These are phyloP conservation scores for Rhaphigaster nebulosa DNA, from an alignment of 2,888 invertebrate species.

Conservation along the genomic window DNA sequence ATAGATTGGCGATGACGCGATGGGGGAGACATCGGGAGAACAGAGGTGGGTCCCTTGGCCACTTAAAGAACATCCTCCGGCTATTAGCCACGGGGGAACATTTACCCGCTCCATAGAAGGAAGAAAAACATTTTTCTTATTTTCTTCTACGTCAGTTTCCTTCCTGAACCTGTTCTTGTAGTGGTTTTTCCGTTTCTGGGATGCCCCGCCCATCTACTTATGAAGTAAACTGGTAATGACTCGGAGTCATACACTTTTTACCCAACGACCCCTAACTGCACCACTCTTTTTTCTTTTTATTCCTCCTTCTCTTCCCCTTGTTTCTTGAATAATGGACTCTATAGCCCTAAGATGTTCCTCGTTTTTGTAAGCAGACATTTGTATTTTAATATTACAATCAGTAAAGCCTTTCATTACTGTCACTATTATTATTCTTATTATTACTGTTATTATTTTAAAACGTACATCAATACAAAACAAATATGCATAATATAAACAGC, in stretches of 20 bases:
- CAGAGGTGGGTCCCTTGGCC: not conserved
- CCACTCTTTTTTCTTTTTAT: not conserved
- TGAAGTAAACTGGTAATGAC: constrained; percentile 37
- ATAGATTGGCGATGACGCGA: not conserved
- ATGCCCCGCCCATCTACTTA: constrained; percentile 16
- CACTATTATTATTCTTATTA: too few species aligned
- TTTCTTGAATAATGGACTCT: not conserved
- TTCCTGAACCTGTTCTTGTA: not conserved
- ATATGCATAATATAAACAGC: too few species aligned
- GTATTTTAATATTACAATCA: not conserved
- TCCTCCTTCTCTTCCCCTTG: not conserved
- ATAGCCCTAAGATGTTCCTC: not conserved
- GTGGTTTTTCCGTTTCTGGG: not conserved
- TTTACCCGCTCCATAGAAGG: not conserved
- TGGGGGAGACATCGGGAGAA: not conserved
- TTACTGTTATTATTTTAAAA: too few species aligned
- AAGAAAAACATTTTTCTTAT: constrained; percentile 35
- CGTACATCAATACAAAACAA: too few species aligned
- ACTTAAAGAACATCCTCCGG: constrained; percentile 20
- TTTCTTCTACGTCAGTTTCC: constrained; percentile 25
- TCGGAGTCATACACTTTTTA: constrained; percentile 35
- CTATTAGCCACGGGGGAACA: constrained; percentile 24
- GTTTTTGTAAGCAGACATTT: not conserved
- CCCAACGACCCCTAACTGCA: constrained; percentile 13
- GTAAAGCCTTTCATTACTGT: not conserved